A percentile compares a stretch with the other conserved stretches of the same genome.
Conservation (phyloP, 2,888 invertebrate species). For the Zygogramma bicolorata region DNA sequence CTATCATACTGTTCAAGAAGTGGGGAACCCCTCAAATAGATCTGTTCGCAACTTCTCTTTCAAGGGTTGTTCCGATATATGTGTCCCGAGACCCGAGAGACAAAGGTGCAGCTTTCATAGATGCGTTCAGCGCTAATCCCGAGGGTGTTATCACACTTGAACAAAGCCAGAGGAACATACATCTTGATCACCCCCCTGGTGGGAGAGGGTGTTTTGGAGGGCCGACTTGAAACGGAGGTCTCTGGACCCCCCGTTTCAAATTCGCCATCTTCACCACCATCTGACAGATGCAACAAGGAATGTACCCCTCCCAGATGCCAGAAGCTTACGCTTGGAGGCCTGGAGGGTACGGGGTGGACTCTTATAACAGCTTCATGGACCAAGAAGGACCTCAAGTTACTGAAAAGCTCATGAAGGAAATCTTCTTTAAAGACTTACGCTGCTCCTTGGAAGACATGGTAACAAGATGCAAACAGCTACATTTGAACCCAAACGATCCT, state of each 20-base stretch:
- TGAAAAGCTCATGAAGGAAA: constrained; percentile 31
- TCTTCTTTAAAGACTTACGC: constrained; percentile 40
- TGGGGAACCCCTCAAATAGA: constrained; percentile 44
- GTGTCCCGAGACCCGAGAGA: constrained; percentile 32
- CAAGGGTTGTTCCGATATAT: constrained; percentile 39
- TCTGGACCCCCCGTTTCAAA: constrained; percentile 29
- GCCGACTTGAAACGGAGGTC: constrained; percentile 56
- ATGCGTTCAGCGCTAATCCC: constrained; percentile 41
- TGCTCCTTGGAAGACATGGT: no score
- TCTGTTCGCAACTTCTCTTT: constrained; percentile 38
- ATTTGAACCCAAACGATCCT: constrained; percentile 13
- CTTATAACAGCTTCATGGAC: constrained; percentile 40
- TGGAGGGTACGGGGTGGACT: constrained; percentile 39
- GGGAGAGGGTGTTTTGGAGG: constrained; percentile 52
- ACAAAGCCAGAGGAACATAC: constrained; percentile 43
- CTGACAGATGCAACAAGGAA: constrained; percentile 26
- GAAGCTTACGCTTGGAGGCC: neutral
- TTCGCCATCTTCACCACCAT: constrained; percentile 39
- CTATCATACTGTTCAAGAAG: constrained; percentile 31
- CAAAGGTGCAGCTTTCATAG: constrained; percentile 27
- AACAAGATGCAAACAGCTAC: no score
- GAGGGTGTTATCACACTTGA: constrained; percentile 47
- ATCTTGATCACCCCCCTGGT: constrained; percentile 49
- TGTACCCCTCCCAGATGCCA: neutral
- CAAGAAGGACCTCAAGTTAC: constrained; percentile 28